Base-by-base conservation (phyloP, 2,888 invertebrate genomes). In the Anticlea derivata region DNA sequence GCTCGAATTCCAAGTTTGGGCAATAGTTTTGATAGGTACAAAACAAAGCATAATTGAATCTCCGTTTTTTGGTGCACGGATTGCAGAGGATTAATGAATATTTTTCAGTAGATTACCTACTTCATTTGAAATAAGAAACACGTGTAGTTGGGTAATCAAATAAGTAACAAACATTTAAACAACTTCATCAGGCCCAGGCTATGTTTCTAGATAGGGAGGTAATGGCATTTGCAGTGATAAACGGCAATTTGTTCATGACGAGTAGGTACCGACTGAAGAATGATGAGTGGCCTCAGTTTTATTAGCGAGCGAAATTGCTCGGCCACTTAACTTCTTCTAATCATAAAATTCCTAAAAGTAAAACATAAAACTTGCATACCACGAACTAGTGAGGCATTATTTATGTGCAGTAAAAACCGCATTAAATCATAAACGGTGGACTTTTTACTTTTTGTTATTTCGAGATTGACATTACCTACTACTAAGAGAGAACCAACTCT, bases 1-100 rank as follows among this genome's bases (percentile, higher is more conserved):
- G 55, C 48, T 60, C 61, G 60, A 51, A 50, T 62, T 61, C 61
- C 66, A 63, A 62, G 65, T 67, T 67, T 61, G 58, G 61, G 51
- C 50, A 55, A 58, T 39, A 41, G 4, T 17, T 40, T 12, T 43
- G 17, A 41, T 17, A n/a, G n/a, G n/a, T n/a, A n/a, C 33, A 35
- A 4, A 24, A 35, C 23, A 13, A 23, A 40, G 13, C n/a, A 10
- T 50, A 11, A 23, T 45, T 22, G 20, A 7, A 33, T 12, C 29
- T n/a, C 26, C 11, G 29, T 30, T 30, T 12, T 10, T 17, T 17
- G 17, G 1, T 30, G 29, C 11, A 11, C 29, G 12, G 11, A 12
- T 8, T 11, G 29, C 10, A 5, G 29, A 11, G 11, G 11, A 11
- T 30, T 30, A n/a, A n/a, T 30, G 29, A 30, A 30, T 30, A 10